A percentile compares a stretch with the other conserved stretches of the same genome.
phyloP scores from a whole-genome alignment of 1,140 invertebrate genomes.

The Lordiphosa clarofinis region DNA sequence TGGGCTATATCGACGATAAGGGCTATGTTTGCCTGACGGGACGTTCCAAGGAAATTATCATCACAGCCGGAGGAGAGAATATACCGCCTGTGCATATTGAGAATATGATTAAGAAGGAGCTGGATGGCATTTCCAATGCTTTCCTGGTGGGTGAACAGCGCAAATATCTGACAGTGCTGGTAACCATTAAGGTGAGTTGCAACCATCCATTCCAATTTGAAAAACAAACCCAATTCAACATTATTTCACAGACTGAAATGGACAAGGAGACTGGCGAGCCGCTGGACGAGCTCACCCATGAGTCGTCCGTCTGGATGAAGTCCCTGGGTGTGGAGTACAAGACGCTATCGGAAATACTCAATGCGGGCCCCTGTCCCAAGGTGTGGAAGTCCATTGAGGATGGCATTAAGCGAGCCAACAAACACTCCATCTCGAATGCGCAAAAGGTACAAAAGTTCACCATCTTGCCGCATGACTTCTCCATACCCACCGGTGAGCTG shows the following conservation, averaged over 20 bases:
- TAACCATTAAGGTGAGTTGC: slow-evolving; percentile 88
- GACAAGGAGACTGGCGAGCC: slow-evolving; percentile 86
- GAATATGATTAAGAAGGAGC: slow-evolving; percentile 87
- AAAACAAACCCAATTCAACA: not conserved
- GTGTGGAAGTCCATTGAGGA: slow-evolving; percentile 87
- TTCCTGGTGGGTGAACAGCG: slow-evolving; percentile 92
- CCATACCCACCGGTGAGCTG: slow-evolving; percentile 91
- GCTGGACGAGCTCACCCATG: slow-evolving; percentile 84
- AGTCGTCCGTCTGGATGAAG: slow-evolving; percentile 86
- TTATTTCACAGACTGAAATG: slow-evolving; percentile 57
- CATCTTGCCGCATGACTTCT: slow-evolving; percentile 93
- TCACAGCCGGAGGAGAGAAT: slow-evolving; percentile 97
- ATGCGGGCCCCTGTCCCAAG: slow-evolving; percentile 81
- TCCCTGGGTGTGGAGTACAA: slow-evolving; percentile 86
- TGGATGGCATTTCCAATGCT: slow-evolving; percentile 90
- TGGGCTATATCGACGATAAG: slow-evolving; percentile 88
- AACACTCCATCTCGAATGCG: slow-evolving; percentile 90
- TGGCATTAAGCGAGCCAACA: slow-evolving; percentile 89
- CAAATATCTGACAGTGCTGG: slow-evolving; percentile 91
- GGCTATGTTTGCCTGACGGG: slow-evolving; percentile 92
- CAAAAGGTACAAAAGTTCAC: slow-evolving; percentile 94
- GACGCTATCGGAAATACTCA: slow-evolving; percentile 87
- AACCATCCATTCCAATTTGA: not conserved
- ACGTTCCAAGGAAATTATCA: slow-evolving; percentile 92
- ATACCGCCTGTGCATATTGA: slow-evolving; percentile 93